Evolutionary conservation across 1,140 invertebrate genomes (phyloP).

Genomic region (Pissodes strobi): DNA sequence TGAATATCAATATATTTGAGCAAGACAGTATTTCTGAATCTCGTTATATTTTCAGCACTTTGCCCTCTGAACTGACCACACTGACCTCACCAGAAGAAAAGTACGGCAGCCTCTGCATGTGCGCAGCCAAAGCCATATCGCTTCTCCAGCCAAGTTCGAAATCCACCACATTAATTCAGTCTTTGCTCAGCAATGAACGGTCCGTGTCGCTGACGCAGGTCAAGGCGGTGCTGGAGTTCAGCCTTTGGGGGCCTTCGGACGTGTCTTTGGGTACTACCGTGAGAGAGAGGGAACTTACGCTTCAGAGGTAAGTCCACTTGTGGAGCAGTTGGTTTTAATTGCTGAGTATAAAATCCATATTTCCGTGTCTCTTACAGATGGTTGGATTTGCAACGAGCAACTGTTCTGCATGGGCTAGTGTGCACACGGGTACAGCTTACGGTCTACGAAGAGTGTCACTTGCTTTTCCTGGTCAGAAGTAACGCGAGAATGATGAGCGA

Average conservation of each 20-base stretch:
- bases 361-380: constrained; percentile 59
- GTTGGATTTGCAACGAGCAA: constrained; percentile 82
- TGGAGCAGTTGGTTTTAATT: background rate
- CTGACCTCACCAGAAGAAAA: constrained; percentile 63
- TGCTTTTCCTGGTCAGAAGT: constrained; percentile 80
- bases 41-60: constrained; percentile 57
- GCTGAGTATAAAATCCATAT: background rate
- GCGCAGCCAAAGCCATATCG: constrained; percentile 71
- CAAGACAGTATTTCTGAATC: no score
- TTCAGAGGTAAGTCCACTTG: constrained; percentile 58
- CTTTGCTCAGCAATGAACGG: constrained; percentile 70
- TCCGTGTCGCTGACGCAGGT: constrained; percentile 71
- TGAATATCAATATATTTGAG: no score
- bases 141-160: constrained; percentile 61
- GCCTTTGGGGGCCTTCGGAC: constrained; percentile 82
- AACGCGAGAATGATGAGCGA: constrained; percentile 79
- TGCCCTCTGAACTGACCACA: constrained; percentile 56
- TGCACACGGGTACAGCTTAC: constrained; percentile 73
- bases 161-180: constrained; percentile 68
- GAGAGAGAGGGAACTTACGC: constrained; percentile 69
- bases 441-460: constrained; percentile 76
- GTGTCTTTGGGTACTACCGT: constrained; percentile 67
- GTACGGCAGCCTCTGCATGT: constrained; percentile 75
- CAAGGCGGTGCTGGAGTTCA: constrained; percentile 80
- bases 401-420: constrained; percentile 76